Base-by-base conservation (phyloP, 2,888 invertebrate genomes). In the Lasiommata megera region DNA sequence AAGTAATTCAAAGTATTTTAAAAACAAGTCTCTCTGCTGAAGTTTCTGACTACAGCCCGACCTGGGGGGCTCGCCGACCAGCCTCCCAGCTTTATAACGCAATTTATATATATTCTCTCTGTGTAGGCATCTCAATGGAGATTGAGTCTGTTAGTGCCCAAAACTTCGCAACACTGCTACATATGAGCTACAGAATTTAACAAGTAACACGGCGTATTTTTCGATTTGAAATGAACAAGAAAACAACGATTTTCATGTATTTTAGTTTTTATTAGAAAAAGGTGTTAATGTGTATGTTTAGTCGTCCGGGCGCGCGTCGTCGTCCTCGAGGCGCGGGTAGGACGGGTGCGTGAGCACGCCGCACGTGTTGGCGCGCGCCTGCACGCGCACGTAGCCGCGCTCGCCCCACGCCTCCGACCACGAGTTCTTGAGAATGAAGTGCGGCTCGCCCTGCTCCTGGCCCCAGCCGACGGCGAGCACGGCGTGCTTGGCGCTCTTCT, bases 381-480 rank as follows among this genome's bases (percentile, higher is more conserved):
- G 79, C 66, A 86, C 61, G 44, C 77, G 77, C 57, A 78, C 63
- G 76, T 78, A 87, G 9, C 87, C 88, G 18, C 55, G 73, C 34
- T 83, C 82, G 44, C 82, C 86, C 85, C 85, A 86, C 60, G 54
- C 65, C 17, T 67, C 64, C 3, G 77, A 73, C 83, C 84, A 87
- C 53, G 85, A 83, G 77, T 88, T 88, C 79, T 88, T 87, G 62
- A 87, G 60, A 47, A 80, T 79, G 73, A 87, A 77, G 77, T 82
- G 76, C n/a, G 81, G 72, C 63, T 77, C 77, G 0, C 74, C 74
- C 37, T 71, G 65, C 52, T 65, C 64, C 66, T 69, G 67, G 48
- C 79, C 82, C 85, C 85, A 88, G 0, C 87, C 88, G 57, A 88
- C 87, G 8, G 84, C 86, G 63, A 84, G 58, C 67, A 87, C 80